Evolutionary conservation across 53 echinoderm and acorn worm species (phyloP).

Genomic region (Antedon mediterranea): DNA sequence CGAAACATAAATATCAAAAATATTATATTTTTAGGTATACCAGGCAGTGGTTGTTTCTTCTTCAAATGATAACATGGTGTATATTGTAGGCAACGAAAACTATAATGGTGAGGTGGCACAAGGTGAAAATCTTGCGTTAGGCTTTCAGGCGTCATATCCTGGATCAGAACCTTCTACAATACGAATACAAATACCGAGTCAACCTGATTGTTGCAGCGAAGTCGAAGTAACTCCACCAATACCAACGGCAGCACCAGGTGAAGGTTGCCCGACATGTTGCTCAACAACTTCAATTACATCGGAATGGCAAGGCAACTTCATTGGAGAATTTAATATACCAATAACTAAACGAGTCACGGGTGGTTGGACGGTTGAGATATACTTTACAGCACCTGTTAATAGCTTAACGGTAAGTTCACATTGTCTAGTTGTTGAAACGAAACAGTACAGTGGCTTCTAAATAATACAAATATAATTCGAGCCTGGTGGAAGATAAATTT

Average conservation of each 20-base stretch:
- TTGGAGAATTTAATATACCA: constrained; percentile 28
- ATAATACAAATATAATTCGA: neutral
- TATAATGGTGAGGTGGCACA: constrained; percentile 6
- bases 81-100: constrained; percentile 3
- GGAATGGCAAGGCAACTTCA: constrained; percentile 36
- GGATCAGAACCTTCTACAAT: neutral
- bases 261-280: constrained; percentile 13
- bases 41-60: neutral
- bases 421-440: no score
- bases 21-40: no score
- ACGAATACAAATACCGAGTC: constrained; percentile 7
- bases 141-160: no score
- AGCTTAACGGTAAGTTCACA: constrained; percentile 35
- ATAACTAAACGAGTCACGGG: constrained; percentile 17
- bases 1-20: no score
- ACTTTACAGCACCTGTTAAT: constrained; percentile 25
- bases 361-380: constrained; percentile 37
- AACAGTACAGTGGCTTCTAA: no score
- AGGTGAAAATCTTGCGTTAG: neutral
- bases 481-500: neutral
- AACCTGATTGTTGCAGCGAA: constrained; percentile 14
- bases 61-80: neutral
- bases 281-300: neutral
- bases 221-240: neutral
- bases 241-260: neutral